Evolutionary conservation across 2,113 vertebrate genomes (phyloP).

Genomic region (Potamarius usumacintae): DNA sequence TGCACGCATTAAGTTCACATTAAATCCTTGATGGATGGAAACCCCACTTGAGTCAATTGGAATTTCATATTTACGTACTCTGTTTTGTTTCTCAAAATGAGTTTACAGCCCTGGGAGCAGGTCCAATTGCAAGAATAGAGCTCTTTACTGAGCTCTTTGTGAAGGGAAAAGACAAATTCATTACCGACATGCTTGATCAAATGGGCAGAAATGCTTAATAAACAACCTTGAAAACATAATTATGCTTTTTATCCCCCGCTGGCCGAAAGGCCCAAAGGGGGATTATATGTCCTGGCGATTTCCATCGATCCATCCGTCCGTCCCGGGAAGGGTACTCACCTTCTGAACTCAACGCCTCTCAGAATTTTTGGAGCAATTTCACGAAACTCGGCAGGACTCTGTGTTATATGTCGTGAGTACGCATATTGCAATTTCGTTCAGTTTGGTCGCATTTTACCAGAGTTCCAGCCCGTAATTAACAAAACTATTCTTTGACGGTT

Average conservation of each 20-base stretch:
- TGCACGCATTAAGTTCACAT: not conserved
- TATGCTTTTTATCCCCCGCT: not conserved
- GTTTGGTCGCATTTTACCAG: too few relatives aligned
- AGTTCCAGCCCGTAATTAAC: too few relatives aligned
- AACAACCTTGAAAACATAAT: not conserved
- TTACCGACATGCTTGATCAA: not conserved
- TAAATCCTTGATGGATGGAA: not conserved
- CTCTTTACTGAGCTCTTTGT: constrained; percentile 3
- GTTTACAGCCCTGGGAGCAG: not conserved
- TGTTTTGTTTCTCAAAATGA: not conserved
- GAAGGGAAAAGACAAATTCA: constrained; percentile 11
- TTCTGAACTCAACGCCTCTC: too few relatives aligned
- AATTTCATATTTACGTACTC: not conserved
- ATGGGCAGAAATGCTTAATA: not conserved
- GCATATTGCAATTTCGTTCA: too few relatives aligned
- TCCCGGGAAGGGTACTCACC: too few relatives aligned
- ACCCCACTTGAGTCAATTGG: not conserved
- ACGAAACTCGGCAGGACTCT: too few relatives aligned
- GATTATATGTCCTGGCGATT: too few relatives aligned
- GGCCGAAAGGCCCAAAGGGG: too few relatives aligned
- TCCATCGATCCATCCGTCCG: too few relatives aligned
- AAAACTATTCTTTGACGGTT: too few relatives aligned
- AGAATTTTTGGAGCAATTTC: too few relatives aligned
- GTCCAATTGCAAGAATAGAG: not conserved
- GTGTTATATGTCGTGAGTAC: too few relatives aligned